These are phyloP conservation scores for Chymomyza costata DNA, from an alignment of 1,140 invertebrate genomes.

Conservation along the genomic window DNA sequence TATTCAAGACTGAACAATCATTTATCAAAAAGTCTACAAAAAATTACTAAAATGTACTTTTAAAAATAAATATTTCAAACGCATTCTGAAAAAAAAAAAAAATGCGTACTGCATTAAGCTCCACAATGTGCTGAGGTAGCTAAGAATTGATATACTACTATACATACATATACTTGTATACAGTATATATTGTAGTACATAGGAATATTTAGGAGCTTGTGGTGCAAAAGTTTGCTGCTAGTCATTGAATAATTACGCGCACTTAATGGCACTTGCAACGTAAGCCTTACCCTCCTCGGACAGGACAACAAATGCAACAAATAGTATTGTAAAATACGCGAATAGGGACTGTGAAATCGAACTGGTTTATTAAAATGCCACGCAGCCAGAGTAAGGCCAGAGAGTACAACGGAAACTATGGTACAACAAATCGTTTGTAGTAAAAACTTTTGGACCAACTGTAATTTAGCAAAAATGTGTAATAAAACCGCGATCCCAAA, in stretches of 20 bases:
- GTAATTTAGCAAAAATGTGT: slow-evolving; percentile 73
- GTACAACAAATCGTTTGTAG: slow-evolving; percentile 16
- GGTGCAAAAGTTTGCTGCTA: slow-evolving; percentile 31
- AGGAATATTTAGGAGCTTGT: neutral
- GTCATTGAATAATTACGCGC: slow-evolving; percentile 70
- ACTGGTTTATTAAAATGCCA: slow-evolving; percentile 67
- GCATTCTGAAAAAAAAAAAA: slow-evolving; percentile 28
- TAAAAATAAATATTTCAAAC: slow-evolving; percentile 21
- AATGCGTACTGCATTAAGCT: slow-evolving; percentile 24
- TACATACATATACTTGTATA: too few species aligned
- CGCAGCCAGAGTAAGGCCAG: slow-evolving; percentile 44
- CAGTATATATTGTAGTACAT: too few species aligned
- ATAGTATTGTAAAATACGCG: neutral
- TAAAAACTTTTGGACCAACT: slow-evolving; percentile 64
- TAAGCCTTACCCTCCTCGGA: slow-evolving; percentile 43
- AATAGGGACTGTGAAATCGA: neutral
- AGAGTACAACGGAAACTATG: slow-evolving; percentile 21
- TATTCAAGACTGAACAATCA: slow-evolving; percentile 33
- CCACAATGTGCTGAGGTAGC: neutral
- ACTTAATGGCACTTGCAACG: slow-evolving; percentile 67
- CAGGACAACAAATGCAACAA: neutral
- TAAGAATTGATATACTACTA: too few species aligned
- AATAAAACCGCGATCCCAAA: slow-evolving; percentile 41
- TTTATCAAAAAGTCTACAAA: slow-evolving; percentile 48
- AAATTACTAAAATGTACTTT: too few species aligned